Evolutionary conservation across 2,888 invertebrate species (phyloP).

Genomic region (Priocnemis perturbator): DNA sequence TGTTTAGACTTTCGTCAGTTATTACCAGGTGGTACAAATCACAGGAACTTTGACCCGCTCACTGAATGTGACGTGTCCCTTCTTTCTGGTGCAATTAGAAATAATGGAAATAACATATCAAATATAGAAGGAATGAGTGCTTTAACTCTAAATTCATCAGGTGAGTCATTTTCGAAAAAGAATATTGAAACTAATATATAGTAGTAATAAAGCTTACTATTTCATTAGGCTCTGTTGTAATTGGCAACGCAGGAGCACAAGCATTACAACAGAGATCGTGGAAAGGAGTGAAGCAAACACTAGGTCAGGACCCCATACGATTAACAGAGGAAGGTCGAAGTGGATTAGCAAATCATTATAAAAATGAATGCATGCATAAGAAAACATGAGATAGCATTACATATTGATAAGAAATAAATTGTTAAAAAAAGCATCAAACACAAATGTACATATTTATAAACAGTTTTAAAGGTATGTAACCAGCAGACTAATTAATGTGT

Average conservation of each 20-base stretch:
- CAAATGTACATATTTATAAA: no score
- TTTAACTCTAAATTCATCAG: constrained; percentile 52
- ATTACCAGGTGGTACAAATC: constrained; percentile 80
- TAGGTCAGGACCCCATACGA: constrained; percentile 84
- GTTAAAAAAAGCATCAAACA: no score
- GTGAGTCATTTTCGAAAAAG: constrained; percentile 23
- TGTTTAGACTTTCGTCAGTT: constrained; percentile 86
- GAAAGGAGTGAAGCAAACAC: constrained; percentile 90
- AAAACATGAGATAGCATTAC: background rate
- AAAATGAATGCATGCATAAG: constrained; percentile 75
- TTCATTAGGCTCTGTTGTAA: constrained; percentile 72
- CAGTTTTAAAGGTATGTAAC: no score
- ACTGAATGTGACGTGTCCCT: constrained; percentile 82
- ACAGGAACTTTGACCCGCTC: constrained; percentile 73
- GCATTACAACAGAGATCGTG: constrained; percentile 84
- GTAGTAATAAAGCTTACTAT: background rate
- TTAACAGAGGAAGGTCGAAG: constrained; percentile 83
- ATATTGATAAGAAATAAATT: no score
- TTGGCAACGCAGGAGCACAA: constrained; percentile 79
- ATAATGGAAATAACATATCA: constrained; percentile 59
- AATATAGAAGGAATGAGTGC: constrained; percentile 69
- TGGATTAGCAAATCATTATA: constrained; percentile 86
- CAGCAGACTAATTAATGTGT: no score
- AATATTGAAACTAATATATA: background rate
- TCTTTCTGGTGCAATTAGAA: constrained; percentile 83